Evolutionary conservation across 2,113 vertebrate genomes (phyloP).

Genomic region (Sorex araneus): DNA sequence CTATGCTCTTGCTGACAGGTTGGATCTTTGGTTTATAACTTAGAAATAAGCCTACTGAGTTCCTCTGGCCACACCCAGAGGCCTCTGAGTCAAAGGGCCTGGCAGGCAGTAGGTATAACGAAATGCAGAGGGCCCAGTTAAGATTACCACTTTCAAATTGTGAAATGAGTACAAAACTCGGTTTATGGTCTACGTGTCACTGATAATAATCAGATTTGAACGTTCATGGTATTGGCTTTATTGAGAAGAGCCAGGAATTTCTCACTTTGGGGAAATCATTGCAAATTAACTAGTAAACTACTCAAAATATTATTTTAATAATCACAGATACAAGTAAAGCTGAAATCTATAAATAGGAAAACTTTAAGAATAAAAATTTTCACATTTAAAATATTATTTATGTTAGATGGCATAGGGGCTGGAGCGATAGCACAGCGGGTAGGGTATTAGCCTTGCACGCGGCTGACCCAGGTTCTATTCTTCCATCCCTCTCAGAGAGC

Average conservation of each 20-base stretch:
- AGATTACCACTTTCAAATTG: conserved; percentile 1
- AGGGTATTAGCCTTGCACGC: too few species aligned
- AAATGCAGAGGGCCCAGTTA: not conserved
- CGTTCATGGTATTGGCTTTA: conserved; percentile 17
- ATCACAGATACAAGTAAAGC: conserved; percentile 17
- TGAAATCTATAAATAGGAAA: conserved; percentile 3
- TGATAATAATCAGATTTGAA: not conserved
- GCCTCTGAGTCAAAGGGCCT: not conserved
- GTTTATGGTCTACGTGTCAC: not conserved
- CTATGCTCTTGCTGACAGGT: conserved; percentile 32
- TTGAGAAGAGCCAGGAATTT: not conserved
- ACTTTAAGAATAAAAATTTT: conserved; percentile 39
- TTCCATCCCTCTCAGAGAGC: too few species aligned
- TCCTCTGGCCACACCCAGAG: not conserved
- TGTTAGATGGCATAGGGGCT: not conserved
- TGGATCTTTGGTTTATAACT: not conserved
- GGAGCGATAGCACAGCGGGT: too few species aligned
- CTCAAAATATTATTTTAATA: conserved; percentile 24
- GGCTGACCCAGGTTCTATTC: too few species aligned
- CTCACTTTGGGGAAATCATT: conserved; percentile 13
- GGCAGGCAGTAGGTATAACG: not conserved
- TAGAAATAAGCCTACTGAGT: conserved; percentile 34
- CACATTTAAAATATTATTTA: not conserved
- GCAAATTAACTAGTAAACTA: conserved; percentile 25
- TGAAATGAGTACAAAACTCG: not conserved